phyloP scores from a whole-genome alignment of 1,140 invertebrate genomes.

The Arion vulgaris region DNA sequence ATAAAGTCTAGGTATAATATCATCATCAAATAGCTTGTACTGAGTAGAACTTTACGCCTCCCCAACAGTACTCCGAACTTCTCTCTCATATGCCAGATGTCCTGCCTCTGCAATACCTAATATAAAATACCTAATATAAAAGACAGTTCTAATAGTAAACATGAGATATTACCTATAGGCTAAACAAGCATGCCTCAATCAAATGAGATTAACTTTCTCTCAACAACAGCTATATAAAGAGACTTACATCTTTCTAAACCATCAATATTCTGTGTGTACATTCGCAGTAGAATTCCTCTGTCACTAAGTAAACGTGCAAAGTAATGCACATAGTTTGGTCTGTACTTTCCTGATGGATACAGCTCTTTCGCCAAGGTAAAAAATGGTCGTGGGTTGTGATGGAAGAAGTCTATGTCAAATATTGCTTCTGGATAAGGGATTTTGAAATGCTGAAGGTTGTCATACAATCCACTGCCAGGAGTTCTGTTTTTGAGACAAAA shows the following conservation, averaged over 20 bases:
- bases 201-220: not conserved
- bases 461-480: conserved; percentile 91
- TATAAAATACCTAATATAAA: too few relatives aligned
- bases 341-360: conserved; percentile 71
- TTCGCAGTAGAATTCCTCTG: conserved; percentile 68
- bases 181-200: too few relatives aligned
- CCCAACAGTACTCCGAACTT: too few relatives aligned
- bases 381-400: conserved; percentile 72
- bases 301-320: conserved; percentile 70
- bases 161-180: too few relatives aligned
- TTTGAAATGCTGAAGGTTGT: conserved; percentile 92
- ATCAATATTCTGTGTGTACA: conserved; percentile 75
- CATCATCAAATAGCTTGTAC: too few relatives aligned
- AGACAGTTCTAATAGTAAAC: too few relatives aligned
- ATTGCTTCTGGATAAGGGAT: conserved; percentile 95
- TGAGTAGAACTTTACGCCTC: too few relatives aligned
- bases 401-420: conserved; percentile 84
- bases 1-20: too few relatives aligned
- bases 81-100: too few relatives aligned
- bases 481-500: conserved; percentile 79
- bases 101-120: too few relatives aligned
- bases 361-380: conserved; percentile 73
- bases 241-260: conserved; percentile 73
- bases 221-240: not conserved
- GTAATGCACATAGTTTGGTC: conserved; percentile 73